Evolutionary conservation across 2,888 invertebrate species (phyloP).

Genomic region (Mimachlamys varia): DNA sequence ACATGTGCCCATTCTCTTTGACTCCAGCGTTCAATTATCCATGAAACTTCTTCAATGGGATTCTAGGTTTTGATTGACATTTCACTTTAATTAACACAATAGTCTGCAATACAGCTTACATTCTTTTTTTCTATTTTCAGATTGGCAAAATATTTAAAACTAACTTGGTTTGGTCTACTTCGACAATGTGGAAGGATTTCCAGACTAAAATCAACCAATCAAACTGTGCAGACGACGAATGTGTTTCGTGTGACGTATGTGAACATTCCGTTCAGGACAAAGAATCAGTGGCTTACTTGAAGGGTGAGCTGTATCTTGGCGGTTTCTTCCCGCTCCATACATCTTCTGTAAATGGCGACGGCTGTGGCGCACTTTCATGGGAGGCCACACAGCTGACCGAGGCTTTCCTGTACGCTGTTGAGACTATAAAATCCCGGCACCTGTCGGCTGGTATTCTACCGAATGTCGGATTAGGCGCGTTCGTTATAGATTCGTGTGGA

Average conservation of each 20-base stretch:
- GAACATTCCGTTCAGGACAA: neutral
- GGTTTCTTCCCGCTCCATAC: constrained; percentile 59
- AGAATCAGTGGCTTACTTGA: constrained; percentile 42
- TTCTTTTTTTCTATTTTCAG: neutral
- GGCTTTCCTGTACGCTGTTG: constrained; percentile 53
- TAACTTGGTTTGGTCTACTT: neutral
- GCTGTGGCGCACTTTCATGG: constrained; percentile 39
- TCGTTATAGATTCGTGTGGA: constrained; percentile 43
- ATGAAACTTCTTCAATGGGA: too few relatives aligned
- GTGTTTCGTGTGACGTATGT: constrained; percentile 24
- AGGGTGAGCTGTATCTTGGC: constrained; percentile 52
- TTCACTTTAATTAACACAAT: neutral
- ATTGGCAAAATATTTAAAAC: neutral
- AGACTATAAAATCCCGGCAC: constrained; percentile 46
- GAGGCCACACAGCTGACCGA: constrained; percentile 53
- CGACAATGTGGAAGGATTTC: neutral
- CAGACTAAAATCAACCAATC: neutral
- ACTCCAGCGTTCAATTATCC: too few relatives aligned
- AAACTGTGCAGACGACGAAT: neutral
- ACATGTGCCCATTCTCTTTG: too few relatives aligned
- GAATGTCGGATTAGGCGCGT: constrained; percentile 49
- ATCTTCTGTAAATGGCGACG: constrained; percentile 25
- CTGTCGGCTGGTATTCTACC: neutral
- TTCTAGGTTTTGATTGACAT: too few relatives aligned
- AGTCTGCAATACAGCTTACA: neutral